Evolutionary conservation across 2,797 vertebrate genomes (phyloP), one percentile per base, ranked within the genome.

Genomic region (Karalla daura): DNA sequence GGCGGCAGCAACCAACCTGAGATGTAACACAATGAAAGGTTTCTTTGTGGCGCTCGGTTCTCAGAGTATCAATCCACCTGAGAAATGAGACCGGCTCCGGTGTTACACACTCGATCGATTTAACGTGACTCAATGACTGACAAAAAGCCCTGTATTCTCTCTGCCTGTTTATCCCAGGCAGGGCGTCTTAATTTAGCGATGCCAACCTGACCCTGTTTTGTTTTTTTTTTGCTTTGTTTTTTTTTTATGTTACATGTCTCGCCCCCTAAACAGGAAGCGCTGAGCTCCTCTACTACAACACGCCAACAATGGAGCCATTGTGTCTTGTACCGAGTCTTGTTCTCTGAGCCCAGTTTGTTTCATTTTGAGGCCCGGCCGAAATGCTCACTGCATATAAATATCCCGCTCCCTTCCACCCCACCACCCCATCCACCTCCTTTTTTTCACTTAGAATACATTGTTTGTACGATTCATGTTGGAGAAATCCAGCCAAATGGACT

Each of bases 131-230:
- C 17, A 14, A 11, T 58, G 50, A 68, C 62, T 58, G 45, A 15
- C 7, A 62, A 62, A 36, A 61, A 43, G 2, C 35, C 36, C n/a
- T 70, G 47, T 52, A 36, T 43, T 63, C 60, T 56, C 43, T 55
- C 58, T 59, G 33, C 44, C 14, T 49, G 11, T 50, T 28, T 17
- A 35, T 52, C 62, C 58, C 49, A 20, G 32, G 54, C 63, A 55
- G 61, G 54, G 39, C 13, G 2, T 59, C 52, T 78, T 82, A 35
- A 81, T 86, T 80, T 64, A 73, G 36, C 27, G 68, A 69, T 56
- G 46, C 46, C 60, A 82, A 74, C 53, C 44, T 67, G 52, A n/a
- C 35, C 54, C 80, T n/a, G n/a, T n/a, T n/a, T n/a, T n/a, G n/a
- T n/a, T n/a, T n/a, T n/a, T n/a, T n/a, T n/a, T n/a, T n/a, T n/a